These are phyloP conservation scores for Hetaerina titia DNA, from an alignment of 2,888 invertebrate species.

Conservation along the genomic window DNA sequence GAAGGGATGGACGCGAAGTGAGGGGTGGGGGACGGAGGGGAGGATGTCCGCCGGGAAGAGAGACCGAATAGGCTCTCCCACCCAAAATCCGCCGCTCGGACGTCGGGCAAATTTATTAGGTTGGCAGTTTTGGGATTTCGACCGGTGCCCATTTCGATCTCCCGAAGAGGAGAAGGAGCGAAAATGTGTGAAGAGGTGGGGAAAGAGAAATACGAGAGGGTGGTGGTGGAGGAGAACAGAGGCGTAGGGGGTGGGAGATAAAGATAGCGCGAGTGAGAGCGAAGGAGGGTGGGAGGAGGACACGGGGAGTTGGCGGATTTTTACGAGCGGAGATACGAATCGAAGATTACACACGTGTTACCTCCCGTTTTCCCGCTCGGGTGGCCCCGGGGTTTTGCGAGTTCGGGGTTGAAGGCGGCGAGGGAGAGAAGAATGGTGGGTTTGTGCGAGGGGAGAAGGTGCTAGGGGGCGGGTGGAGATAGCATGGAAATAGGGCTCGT, in stretches of 20 bases:
- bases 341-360: conserved; percentile 57
- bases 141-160: conserved; percentile 51
- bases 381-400: not conserved
- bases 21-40: not conserved
- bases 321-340: conserved; percentile 61
- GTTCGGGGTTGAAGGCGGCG: not conserved
- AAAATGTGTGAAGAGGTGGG: not conserved
- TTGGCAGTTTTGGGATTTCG: conserved; percentile 54
- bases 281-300: not conserved
- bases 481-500: not conserved
- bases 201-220: not conserved
- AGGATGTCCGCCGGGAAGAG: not conserved
- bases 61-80: not conserved
- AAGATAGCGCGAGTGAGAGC: not conserved
- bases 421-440: conserved; percentile 25
- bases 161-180: not conserved
- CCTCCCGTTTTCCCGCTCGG: not conserved
- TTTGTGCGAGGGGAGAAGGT: not conserved
- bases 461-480: not conserved
- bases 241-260: not conserved
- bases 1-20: not conserved
- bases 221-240: not conserved
- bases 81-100: conserved; percentile 3
- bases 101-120: conserved; percentile 48
- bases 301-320: conserved; percentile 13